Base-by-base conservation (phyloP, 1,140 invertebrate species). In the Drosophila melanica region DNA sequence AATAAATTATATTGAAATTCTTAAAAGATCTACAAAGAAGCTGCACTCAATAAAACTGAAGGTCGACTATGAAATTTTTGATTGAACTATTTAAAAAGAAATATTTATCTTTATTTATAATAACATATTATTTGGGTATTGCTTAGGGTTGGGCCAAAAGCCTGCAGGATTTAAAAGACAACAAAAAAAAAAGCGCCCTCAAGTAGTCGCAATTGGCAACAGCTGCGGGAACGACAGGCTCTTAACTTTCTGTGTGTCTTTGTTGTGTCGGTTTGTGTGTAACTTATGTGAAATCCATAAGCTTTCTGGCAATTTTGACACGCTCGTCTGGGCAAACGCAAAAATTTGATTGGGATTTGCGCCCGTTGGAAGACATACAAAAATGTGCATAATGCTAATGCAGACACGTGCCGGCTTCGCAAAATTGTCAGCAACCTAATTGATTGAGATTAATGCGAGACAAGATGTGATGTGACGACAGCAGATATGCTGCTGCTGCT, bases 391-490 rank as follows among this genome's bases (percentile, higher is more conserved):
- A 67, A 66, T 71, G 65, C 51, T 77, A 75, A 78, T 71, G 75
- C 48, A 59, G 41, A 75, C 75, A 79, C 80, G 80, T 84, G 80
- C 55, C 71, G 12, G 39, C 42, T 59, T 51, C 51, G 47, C 62
- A 65, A 50, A 67, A 70, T 53, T 76, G 44, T 53, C 54, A 51
- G 42, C 55, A 54, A 30, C 42, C 71, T 68, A 69, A 69, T 62
- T 74, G 65, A 74, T 74, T 74, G 65, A 74, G 65, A 74, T 57
- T 69, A 74, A 74, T 69, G 57, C 4, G 57, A 37, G 16, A 16
- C 4, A 42, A 37, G 16, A 16, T 51, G 20, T 30, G 48, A 8
- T 41, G 3, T 16, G 33, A 8, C 18, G 39, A 20, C 20, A 44
- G 9, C 37, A 27, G 12, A 27, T 23, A 53, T 2, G 12, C 16